Base-by-base conservation (phyloP, 1,140 invertebrate species). In the Neocloeon triangulifer region DNA sequence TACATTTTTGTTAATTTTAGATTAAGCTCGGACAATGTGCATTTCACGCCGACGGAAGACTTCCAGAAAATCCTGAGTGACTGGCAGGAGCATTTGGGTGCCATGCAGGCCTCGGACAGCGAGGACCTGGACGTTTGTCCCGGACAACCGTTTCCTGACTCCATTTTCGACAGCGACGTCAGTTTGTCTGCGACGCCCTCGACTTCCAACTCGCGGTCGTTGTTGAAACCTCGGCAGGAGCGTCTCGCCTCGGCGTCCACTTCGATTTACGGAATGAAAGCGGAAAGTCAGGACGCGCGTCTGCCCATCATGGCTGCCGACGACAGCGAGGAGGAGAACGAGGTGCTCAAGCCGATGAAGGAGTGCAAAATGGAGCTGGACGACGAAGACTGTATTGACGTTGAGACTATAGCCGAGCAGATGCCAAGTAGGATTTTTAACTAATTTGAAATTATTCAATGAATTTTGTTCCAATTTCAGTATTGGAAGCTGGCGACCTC, bases 401-500 rank as follows among this genome's bases (percentile, higher is more conserved):
- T 47, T 22, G 43, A 45, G 39, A 43, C 41, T 5, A 37, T 42
- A 16, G 25, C 36, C 17, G 41, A 31, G n/a, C 39, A 36, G n/a
- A 36, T 40, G 9, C 43, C 46, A 36, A 42, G 48, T 51, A 41
- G 34, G n/a, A n/a, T n/a, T n/a, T n/a, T n/a, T n/a, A n/a, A n/a
- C n/a, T n/a, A n/a, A n/a, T n/a, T n/a, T n/a, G n/a, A n/a, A n/a
- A n/a, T n/a, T n/a, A n/a, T n/a, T n/a, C n/a, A n/a, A n/a, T n/a
- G n/a, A n/a, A n/a, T n/a, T n/a, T n/a, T n/a, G n/a, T 33, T 23
- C 6, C 36, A 40, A 36, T 41, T 41, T 38, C 34, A 55, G 59
- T 51, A 21, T 37, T 63, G n/a, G 52, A 61, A 48, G 61, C 61
- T 35, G 42, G 47, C 12, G 59, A 63, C 45, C 37, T 61, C 5